Conservation (phyloP, 2,888 invertebrate species). For the Hymenopus coronatus region DNA sequence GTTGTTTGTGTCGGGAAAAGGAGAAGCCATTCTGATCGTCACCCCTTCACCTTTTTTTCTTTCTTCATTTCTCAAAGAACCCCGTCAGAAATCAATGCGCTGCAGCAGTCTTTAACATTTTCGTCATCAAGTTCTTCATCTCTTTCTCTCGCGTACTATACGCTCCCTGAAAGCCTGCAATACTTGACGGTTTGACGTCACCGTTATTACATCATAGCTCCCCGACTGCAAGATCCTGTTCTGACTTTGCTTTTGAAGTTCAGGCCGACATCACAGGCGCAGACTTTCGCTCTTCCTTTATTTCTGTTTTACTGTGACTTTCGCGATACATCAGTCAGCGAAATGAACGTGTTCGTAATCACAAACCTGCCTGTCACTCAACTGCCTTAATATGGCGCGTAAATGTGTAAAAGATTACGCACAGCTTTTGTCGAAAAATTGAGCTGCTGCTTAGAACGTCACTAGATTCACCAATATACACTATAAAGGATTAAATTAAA, state of each 20-base stretch:
- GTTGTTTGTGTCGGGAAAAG: neutral
- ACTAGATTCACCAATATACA: no score
- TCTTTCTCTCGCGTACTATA: neutral
- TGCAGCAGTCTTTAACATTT: neutral
- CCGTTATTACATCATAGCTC: conserved; percentile 6
- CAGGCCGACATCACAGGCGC: neutral
- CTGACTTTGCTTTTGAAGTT: neutral
- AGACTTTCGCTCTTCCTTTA: neutral
- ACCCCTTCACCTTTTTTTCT: neutral
- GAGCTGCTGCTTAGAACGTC: no score
- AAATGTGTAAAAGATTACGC: no score
- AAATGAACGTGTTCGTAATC: no score
- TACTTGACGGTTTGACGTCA: conserved; percentile 14
- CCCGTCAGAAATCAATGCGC: neutral
- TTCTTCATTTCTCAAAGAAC: neutral
- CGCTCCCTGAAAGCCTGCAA: neutral
- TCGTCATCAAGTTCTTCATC: neutral
- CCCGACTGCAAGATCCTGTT: neutral
- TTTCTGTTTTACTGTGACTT: neutral
- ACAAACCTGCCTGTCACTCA: no score
- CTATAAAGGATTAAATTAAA: no score
- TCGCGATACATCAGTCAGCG: neutral
- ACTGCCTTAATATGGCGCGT: no score
- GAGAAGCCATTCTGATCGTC: neutral
- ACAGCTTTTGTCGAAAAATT: no score